Percentiles rank a stretch among this genome's conserved stretches.
Evolutionary conservation across 2,888 invertebrate genomes (phyloP).

Genomic region (Smittia sp.): DNA sequence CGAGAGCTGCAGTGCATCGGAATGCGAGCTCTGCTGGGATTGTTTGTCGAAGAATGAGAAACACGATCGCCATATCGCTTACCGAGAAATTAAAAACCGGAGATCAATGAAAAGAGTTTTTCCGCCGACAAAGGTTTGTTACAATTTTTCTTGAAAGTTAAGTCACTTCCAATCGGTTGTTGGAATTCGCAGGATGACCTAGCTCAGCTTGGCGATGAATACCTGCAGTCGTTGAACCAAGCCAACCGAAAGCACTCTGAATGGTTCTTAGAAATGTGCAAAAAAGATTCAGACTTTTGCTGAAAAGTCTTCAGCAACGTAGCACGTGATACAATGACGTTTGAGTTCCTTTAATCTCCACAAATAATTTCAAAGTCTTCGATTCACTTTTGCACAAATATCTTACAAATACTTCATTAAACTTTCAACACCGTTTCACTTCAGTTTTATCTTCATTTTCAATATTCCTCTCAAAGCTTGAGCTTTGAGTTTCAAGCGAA

Average conservation of each 20-base stretch:
- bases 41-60: conserved; percentile 66
- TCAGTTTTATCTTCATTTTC: no score
- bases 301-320: no score
- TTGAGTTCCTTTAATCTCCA: no score
- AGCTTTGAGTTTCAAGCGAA: no score
- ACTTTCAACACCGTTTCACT: no score
- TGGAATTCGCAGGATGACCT: background rate
- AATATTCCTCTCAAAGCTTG: no score
- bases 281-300: conserved; percentile 27
- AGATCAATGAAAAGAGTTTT: conserved; percentile 78
- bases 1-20: conserved; percentile 61
- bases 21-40: conserved; percentile 75
- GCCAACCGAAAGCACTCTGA: background rate
- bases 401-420: no score
- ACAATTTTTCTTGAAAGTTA: background rate
- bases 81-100: conserved; percentile 75
- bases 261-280: conserved; percentile 31
- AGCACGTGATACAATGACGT: no score
- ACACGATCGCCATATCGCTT: conserved; percentile 63
- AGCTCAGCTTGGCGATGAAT: background rate
- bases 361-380: no score
- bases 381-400: no score
- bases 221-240: background rate
- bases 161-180: background rate
- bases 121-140: conserved; percentile 59